A percentile compares a stretch with the other conserved stretches of the same genome.
Evolutionary conservation across 2,888 invertebrate species (phyloP).

Genomic region (Tuta absoluta): DNA sequence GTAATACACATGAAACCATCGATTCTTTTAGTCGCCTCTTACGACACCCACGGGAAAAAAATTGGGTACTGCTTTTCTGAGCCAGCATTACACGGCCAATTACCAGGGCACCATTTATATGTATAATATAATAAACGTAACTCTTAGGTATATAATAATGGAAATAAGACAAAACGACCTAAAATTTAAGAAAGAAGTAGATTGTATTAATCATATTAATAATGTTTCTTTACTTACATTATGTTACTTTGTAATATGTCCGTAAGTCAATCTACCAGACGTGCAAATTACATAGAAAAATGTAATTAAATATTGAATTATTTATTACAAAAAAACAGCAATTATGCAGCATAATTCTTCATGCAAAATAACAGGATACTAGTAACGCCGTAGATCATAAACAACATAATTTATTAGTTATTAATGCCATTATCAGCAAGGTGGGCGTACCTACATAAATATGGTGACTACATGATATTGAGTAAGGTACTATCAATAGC

Average conservation of each 20-base stretch:
- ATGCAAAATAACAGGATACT: constrained; percentile 18
- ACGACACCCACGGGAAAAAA: too few relatives aligned
- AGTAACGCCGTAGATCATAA: constrained; percentile 22
- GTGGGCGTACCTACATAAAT: constrained; percentile 31
- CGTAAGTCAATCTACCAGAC: not conserved
- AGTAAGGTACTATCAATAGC: constrained; percentile 19
- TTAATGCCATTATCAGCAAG: constrained; percentile 29
- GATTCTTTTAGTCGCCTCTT: too few relatives aligned
- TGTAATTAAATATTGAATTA: constrained; percentile 9
- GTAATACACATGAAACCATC: too few relatives aligned
- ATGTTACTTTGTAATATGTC: not conserved
- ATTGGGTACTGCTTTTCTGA: too few relatives aligned
- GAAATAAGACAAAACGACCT: too few relatives aligned
- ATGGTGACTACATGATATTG: constrained; percentile 29
- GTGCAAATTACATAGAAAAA: constrained; percentile 9
- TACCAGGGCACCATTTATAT: too few relatives aligned
- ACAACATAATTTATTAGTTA: constrained; percentile 24
- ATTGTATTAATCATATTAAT: too few relatives aligned
- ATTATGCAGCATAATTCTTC: constrained; percentile 16
- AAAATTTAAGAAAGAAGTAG: too few relatives aligned
- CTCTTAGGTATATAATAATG: too few relatives aligned
- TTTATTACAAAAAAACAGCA: constrained; percentile 11
- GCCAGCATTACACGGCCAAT: too few relatives aligned
- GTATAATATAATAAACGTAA: too few relatives aligned
- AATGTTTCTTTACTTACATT: too few relatives aligned